Base-by-base conservation (phyloP, 2,888 invertebrate genomes). In the Cryptus armator region DNA sequence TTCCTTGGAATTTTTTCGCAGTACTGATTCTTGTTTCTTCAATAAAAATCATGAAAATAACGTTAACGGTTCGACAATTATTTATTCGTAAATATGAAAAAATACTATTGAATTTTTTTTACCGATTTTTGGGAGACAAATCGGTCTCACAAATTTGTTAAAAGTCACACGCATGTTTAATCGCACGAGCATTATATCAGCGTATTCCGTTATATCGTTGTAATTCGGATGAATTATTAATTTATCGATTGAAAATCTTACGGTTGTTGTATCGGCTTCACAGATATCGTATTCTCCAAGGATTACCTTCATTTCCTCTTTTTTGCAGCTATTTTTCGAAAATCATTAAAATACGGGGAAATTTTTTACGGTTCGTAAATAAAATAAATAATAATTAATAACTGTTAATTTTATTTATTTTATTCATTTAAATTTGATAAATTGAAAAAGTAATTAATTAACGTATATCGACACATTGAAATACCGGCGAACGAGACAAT, bases 401-500 rank as follows among this genome's bases (percentile, higher is more conserved):
- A 37, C 37, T 37, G 9, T 37, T 37, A 37, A 37, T 5, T 37
- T 37, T 9, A 37, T 37, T 37, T 9, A 7, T 0, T 37, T 37
- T 37, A 37, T 37, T 37, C 1, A 37, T 37, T 37, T 24, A 24
- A 24, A 24, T 9, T 37, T 9, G 9, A 37, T 0, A 1, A 37
- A 9, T 37, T 37, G 0, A 7, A 37, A 37, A 37, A 37, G 3
- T 24, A 0, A 37, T 37, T 37, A 37, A 37, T 37, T 37, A 9
- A 37, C 6, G 9, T 37, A 5, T 37, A 37, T 37, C 37, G 37
- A 37, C 6, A 48, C 48, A 48, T 48, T 48, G 3, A 10, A 48
- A 19, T 92, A 95, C 95, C 95, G 94, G 90, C 94, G 94, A 64
- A 51, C 29, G 29, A 95, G 94, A 89, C 95, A 95, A 90, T 95